phyloP scores from a whole-genome alignment of 2,888 invertebrate genomes.

The Idaea aversata region DNA sequence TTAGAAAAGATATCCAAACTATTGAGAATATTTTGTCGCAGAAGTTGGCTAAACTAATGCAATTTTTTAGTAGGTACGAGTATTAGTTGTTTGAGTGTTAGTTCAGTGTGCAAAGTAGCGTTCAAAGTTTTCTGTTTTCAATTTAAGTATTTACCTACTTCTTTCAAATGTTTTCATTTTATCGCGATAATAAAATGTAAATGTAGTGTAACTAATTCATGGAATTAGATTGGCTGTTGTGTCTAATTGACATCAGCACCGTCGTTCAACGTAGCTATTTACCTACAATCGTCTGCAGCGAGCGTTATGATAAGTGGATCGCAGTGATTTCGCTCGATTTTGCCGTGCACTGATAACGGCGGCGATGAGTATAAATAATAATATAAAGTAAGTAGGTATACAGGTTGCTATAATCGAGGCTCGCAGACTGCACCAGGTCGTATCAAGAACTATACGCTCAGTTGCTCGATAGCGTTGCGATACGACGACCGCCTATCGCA shows the following conservation, averaged over 20 bases:
- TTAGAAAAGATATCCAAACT: too few species aligned
- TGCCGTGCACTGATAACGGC: slow-evolving; percentile 67
- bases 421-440: slow-evolving; percentile 12
- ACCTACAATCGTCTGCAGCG: slow-evolving; percentile 14
- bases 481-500: slow-evolving; percentile 31
- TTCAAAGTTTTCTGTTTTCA: neutral
- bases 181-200: neutral
- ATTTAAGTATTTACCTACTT: neutral
- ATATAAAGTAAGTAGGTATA: slow-evolving; percentile 4
- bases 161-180: neutral
- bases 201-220: neutral
- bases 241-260: slow-evolving; percentile 1
- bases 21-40: too few species aligned
- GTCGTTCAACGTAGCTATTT: slow-evolving; percentile 13
- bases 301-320: slow-evolving; percentile 26
- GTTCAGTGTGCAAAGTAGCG: neutral
- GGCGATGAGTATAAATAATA: slow-evolving; percentile 35
- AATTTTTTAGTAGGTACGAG: too few species aligned
- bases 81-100: neutral
- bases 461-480: slow-evolving; percentile 44
- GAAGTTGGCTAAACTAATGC: too few species aligned
- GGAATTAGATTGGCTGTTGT: neutral
- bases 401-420: slow-evolving; percentile 9
- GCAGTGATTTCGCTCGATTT: slow-evolving; percentile 54
- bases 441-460: slow-evolving; percentile 28